Conservation (phyloP, 2,888 invertebrate species). For the Tetrapedia diversipes region DNA sequence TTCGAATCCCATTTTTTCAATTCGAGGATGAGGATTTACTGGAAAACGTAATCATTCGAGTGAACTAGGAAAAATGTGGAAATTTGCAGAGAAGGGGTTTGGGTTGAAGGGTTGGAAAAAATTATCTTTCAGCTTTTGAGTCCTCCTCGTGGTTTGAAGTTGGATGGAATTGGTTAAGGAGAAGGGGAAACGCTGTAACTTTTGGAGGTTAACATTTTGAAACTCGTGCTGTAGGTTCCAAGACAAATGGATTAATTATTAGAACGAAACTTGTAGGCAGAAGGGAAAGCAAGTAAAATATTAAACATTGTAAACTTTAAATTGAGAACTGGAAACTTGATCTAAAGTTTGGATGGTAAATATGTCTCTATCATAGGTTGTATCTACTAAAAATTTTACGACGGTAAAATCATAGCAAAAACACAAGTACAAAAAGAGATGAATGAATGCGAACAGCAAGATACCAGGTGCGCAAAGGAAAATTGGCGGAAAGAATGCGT, state of each 20-base stretch:
- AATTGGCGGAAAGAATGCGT: constrained; percentile 1
- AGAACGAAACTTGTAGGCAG: no score
- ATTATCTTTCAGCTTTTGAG: no score
- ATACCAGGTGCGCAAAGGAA: constrained; percentile 5
- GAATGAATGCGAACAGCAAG: background rate
- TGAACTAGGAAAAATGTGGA: background rate
- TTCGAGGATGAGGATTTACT: constrained; percentile 12
- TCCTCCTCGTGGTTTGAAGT: background rate
- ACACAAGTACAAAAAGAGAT: no score
- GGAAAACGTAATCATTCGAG: constrained; percentile 19
- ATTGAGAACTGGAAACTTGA: no score
- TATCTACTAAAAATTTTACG: no score
- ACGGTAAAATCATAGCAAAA: no score
- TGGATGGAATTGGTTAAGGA: background rate
- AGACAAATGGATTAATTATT: no score
- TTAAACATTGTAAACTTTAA: no score
- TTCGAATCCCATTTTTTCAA: constrained; percentile 38
- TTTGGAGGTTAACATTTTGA: background rate
- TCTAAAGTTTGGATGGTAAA: no score
- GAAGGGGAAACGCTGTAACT: background rate
- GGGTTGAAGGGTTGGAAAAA: no score
- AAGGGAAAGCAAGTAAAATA: no score
- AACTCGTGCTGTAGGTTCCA: background rate
- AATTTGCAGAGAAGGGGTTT: background rate
- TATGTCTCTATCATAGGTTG: no score